These are phyloP conservation scores for Myopa tessellatipennis DNA, from an alignment of 2,888 invertebrate species.

Conservation along the genomic window DNA sequence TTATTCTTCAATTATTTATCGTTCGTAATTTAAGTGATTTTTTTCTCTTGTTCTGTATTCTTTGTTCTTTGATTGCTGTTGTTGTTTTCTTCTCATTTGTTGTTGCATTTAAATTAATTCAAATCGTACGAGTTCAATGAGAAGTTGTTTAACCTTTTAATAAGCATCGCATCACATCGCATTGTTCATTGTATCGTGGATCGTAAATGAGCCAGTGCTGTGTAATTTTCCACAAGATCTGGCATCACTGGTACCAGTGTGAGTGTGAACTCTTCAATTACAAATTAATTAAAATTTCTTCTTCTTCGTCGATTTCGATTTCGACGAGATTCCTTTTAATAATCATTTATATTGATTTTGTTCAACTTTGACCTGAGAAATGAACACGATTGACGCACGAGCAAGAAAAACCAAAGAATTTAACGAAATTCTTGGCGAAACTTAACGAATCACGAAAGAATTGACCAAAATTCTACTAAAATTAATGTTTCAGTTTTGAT, in stretches of 20 bases:
- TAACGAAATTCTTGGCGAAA: background rate
- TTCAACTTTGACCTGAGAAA: background rate
- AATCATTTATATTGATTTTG: background rate
- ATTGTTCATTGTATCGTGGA: background rate
- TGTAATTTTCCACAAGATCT: background rate
- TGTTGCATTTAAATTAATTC: constrained; percentile 22
- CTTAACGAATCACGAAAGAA: no score
- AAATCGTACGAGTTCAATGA: constrained; percentile 60
- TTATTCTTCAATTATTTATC: constrained; percentile 23
- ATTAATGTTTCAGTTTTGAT: no score
- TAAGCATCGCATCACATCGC: constrained; percentile 48
- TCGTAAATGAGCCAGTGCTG: constrained; percentile 6
- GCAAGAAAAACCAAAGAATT: background rate
- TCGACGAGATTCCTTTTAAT: background rate
- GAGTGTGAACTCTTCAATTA: constrained; percentile 3
- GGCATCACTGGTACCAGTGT: background rate
- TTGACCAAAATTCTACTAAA: no score
- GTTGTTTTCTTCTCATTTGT: no score
- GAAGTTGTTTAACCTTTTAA: constrained; percentile 66
- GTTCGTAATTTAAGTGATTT: constrained; percentile 25
- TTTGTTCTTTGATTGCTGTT: background rate
- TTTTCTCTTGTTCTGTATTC: background rate
- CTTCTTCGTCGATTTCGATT: background rate
- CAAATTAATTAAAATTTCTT: constrained; percentile 15
- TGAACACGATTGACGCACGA: background rate